phyloP scores from a whole-genome alignment of 2,888 invertebrate genomes.

The Watsonalla binaria region DNA sequence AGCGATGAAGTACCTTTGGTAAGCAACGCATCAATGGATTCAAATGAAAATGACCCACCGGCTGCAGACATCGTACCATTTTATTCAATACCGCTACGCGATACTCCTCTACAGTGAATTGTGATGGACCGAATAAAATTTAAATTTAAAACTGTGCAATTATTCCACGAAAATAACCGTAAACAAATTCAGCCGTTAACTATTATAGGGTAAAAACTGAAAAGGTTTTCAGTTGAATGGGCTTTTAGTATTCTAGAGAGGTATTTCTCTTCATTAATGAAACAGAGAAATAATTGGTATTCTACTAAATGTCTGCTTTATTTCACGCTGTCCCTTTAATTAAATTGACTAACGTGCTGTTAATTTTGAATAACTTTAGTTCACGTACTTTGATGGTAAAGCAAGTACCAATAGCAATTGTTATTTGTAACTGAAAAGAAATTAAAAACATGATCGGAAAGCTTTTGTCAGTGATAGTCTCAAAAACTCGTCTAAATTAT shows the following conservation, averaged over 20 bases:
- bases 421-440: too few relatives aligned
- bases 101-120: slow-evolving; percentile 4
- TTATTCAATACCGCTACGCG: slow-evolving; percentile 31
- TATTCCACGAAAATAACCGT: slow-evolving; percentile 5
- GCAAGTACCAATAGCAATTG: too few relatives aligned
- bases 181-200: slow-evolving; percentile 1
- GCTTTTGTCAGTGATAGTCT: too few relatives aligned
- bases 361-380: neutral
- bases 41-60: slow-evolving; percentile 49
- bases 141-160: slow-evolving; percentile 4
- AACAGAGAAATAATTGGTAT: slow-evolving; percentile 11
- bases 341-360: slow-evolving; percentile 6
- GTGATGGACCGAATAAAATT: slow-evolving; percentile 1
- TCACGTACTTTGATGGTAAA: neutral
- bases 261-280: slow-evolving; percentile 8
- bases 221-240: slow-evolving; percentile 8
- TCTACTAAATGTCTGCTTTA: slow-evolving; percentile 7
- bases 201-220: slow-evolving; percentile 1
- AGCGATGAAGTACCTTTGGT: slow-evolving; percentile 48
- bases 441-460: too few relatives aligned
- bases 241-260: slow-evolving; percentile 9
- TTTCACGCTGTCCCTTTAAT: slow-evolving; percentile 9
- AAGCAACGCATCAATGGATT: slow-evolving; percentile 31
- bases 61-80: slow-evolving; percentile 41
- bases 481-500: too few relatives aligned